Evolutionary conservation across 2,888 invertebrate genomes (phyloP).

Genomic region (Drosophila tripunctata): DNA sequence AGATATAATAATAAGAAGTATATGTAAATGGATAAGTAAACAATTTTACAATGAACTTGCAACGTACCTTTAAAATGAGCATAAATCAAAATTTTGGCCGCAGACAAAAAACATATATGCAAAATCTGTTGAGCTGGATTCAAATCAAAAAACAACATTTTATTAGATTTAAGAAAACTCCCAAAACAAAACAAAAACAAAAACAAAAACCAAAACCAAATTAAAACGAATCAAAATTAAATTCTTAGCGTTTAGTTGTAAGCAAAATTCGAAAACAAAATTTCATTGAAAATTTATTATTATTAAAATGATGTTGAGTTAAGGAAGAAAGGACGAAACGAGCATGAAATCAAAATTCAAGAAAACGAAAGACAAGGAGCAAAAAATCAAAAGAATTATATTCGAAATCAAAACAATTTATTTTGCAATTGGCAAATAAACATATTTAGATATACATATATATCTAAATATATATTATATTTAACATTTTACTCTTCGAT

Average conservation of each 20-base stretch:
- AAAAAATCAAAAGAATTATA: constrained; percentile 60
- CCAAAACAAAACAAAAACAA: constrained; percentile 28
- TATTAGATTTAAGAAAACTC: constrained; percentile 64
- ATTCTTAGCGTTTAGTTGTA: constrained; percentile 65
- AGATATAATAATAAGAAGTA: constrained; percentile 28
- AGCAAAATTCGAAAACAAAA: constrained; percentile 41
- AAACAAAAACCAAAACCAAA: constrained; percentile 39
- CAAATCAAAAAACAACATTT: constrained; percentile 78
- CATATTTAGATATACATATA: constrained; percentile 39
- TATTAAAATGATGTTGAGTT: constrained; percentile 61
- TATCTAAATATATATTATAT: constrained; percentile 57
- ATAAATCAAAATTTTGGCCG: constrained; percentile 82
- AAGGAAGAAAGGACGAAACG: constrained; percentile 37
- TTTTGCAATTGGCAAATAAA: constrained; percentile 74
- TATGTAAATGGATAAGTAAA: constrained; percentile 54
- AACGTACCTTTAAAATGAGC: constrained; percentile 80
- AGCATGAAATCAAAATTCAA: constrained; percentile 65
- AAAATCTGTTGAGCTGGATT: constrained; percentile 58
- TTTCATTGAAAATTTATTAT: constrained; percentile 58
- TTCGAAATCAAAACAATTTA: constrained; percentile 52
- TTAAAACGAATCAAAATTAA: constrained; percentile 42
- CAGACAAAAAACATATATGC: constrained; percentile 48
- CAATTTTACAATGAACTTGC: constrained; percentile 68
- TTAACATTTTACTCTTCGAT: constrained; percentile 61
- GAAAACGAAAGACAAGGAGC: constrained; percentile 41